Conservation (phyloP, 2,797 vertebrate species). For the Sus cebifrons region DNA sequence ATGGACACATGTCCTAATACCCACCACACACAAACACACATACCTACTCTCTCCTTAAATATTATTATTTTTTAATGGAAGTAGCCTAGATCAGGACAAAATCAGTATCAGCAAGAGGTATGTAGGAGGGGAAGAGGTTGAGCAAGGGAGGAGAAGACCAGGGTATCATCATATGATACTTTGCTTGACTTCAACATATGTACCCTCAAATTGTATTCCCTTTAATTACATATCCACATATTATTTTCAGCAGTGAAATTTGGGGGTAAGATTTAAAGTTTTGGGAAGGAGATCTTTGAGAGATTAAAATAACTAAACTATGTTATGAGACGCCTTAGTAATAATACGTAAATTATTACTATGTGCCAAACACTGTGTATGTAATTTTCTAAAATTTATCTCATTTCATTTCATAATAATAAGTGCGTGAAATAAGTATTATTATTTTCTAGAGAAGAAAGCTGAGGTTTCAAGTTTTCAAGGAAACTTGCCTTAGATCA, state of each 20-base stretch:
- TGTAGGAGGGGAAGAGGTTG: background rate
- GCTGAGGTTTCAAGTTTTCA: slow-evolving; percentile 7
- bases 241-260: background rate
- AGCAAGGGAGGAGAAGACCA: background rate
- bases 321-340: background rate
- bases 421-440: background rate
- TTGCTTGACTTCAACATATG: background rate
- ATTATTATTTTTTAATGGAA: background rate
- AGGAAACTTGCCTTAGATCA: slow-evolving; percentile 16
- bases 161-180: background rate
- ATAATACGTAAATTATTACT: slow-evolving; percentile 4
- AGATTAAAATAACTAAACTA: background rate
- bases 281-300: background rate
- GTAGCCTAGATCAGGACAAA: background rate
- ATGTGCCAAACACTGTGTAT: background rate
- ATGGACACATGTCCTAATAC: background rate
- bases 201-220: background rate
- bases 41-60: background rate
- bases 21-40: background rate
- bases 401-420: slow-evolving; percentile 37
- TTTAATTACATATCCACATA: background rate
- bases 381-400: slow-evolving; percentile 22
- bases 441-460: slow-evolving; percentile 22
- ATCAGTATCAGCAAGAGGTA: background rate
- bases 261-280: background rate